Evolutionary conservation across 2,113 vertebrate species (phyloP).

Genomic region (Pantherophis guttatus): DNA sequence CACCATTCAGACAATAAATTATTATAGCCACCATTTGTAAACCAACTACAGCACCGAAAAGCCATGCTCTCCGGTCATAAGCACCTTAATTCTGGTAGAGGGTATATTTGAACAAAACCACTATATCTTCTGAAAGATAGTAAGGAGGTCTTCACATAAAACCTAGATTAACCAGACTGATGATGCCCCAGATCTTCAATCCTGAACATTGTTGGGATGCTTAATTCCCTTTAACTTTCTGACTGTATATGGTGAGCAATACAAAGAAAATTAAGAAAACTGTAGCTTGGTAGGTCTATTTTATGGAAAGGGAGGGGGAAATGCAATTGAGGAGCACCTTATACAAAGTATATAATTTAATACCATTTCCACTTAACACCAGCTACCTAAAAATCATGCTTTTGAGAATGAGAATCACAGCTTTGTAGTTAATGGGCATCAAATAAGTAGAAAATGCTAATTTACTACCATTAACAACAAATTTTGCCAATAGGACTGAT

Average conservation of each 20-base stretch:
- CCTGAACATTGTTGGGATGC: background rate
- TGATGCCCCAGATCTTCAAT: background rate
- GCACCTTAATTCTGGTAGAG: background rate
- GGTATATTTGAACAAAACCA: background rate
- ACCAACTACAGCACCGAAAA: background rate
- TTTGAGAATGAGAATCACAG: background rate
- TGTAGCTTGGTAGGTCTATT: background rate
- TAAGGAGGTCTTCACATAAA: background rate
- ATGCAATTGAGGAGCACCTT: background rate
- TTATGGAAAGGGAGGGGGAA: background rate
- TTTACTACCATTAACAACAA: background rate
- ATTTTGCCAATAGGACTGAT: conserved; percentile 1
- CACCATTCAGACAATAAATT: background rate
- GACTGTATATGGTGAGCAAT: background rate
- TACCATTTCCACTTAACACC: conserved; percentile 13
- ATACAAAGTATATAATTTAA: background rate
- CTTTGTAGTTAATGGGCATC: conserved; percentile 12
- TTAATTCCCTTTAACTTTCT: background rate
- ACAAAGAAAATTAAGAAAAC: background rate
- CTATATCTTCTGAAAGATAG: background rate
- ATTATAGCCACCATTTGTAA: background rate
- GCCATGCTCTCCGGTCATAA: background rate
- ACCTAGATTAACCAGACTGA: background rate
- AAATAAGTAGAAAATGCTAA: conserved; percentile 26
- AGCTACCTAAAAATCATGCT: background rate